phyloP scores from a whole-genome alignment of 2,113 vertebrate genomes.

The Centropristis striata region DNA sequence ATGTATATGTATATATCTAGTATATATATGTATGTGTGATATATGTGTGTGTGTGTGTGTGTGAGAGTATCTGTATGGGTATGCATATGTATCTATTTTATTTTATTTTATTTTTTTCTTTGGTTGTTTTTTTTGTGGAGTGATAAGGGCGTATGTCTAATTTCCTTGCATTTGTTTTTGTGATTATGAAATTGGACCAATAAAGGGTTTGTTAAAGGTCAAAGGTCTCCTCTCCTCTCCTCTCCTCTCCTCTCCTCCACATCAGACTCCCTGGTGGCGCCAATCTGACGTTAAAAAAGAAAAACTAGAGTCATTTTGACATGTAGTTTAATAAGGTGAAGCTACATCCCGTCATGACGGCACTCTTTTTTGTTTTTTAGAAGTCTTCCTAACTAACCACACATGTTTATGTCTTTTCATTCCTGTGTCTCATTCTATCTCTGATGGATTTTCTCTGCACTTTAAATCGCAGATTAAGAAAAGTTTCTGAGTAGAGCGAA shows the following conservation, averaged over 20 bases:
- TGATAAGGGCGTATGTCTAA: too few species aligned
- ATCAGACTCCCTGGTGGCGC: constrained; percentile 6
- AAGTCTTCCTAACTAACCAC: constrained; percentile 6
- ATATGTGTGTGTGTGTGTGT: too few species aligned
- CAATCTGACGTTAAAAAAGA: constrained; percentile 16
- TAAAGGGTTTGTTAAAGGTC: too few species aligned
- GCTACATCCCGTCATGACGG: constrained; percentile 13
- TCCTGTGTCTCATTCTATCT: constrained; percentile 25
- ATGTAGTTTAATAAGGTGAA: constrained; percentile 45
- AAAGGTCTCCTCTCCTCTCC: constrained; percentile 6
- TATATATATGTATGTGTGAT: too few species aligned
- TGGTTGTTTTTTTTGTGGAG: too few species aligned
- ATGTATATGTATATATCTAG: too few species aligned
- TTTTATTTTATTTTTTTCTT: too few species aligned
- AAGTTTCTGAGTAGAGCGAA: constrained; percentile 32
- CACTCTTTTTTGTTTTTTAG: constrained; percentile 2
- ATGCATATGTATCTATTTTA: too few species aligned
- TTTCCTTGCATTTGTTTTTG: too few species aligned
- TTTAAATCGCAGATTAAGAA: constrained; percentile 50
- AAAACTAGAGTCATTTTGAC: constrained; percentile 15
- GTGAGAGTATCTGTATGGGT: too few species aligned
- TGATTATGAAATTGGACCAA: too few species aligned
- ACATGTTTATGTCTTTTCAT: constrained; percentile 20
- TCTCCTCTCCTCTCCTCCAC: constrained; percentile 9
- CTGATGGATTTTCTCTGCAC: constrained; percentile 15